These are phyloP conservation scores for Tenthredo livida DNA, from an alignment of 2,888 invertebrate genomes.

Conservation along the genomic window DNA sequence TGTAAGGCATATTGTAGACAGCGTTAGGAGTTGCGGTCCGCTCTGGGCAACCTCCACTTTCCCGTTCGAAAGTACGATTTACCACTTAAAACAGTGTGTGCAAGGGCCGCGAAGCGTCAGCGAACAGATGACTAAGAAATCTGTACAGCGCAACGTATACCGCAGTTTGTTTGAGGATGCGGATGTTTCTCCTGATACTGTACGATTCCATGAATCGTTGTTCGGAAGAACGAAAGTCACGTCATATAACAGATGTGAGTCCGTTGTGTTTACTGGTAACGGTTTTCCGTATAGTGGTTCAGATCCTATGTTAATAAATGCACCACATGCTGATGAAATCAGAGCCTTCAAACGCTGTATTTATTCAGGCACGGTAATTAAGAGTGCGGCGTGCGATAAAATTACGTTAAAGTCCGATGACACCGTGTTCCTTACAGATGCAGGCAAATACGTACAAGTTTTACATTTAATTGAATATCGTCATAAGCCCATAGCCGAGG, in stretches of 20 bases:
- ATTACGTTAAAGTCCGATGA: not conserved
- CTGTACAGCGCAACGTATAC: not conserved
- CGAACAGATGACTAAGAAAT: not conserved
- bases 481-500: not conserved
- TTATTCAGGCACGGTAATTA: not conserved
- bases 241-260: not conserved
- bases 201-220: not conserved
- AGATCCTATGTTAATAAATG: not conserved
- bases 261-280: not conserved
- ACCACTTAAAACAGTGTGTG: not conserved
- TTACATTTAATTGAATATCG: not conserved
- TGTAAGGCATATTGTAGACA: not conserved
- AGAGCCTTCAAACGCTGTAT: not conserved
- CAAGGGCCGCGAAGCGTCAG: not conserved
- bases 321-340: not conserved
- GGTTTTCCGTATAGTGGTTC: not conserved
- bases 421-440: not conserved
- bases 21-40: not conserved
- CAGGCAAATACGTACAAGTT: not conserved
- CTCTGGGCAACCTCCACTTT: not conserved
- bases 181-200: not conserved
- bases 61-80: not conserved
- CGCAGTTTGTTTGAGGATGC: not conserved
- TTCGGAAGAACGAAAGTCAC: not conserved
- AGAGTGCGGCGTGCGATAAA: not conserved